Base-by-base conservation (phyloP, 2,797 vertebrate genomes). In the Pampus argenteus region DNA sequence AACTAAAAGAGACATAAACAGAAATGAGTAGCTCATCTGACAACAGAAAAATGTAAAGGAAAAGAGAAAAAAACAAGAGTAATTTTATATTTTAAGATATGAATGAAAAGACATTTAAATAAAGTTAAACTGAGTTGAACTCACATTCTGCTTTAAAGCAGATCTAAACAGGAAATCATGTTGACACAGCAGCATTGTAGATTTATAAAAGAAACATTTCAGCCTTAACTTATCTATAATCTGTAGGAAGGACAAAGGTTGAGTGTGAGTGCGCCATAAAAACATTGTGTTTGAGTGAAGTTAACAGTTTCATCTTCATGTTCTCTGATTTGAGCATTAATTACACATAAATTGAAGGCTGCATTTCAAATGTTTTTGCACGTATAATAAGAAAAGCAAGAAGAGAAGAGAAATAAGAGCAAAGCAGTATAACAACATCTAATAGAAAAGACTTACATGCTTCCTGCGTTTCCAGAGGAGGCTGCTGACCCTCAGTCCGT, bases 401-500 rank as follows among this genome's bases (percentile, higher is more conserved):
- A 6, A 44, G 2, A 38, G 6, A 1, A 11, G 18, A 36, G 10
- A 14, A 23, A 20, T 28, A 4, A 28, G 9, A 60, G 13, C 0
- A 44, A 40, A 18, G 11, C 3, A 18, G 0, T 0, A 2, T 0
- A 40, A 38, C 3, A 17, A 0, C 0, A 34, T 20, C 2, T 9
- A 3, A 11, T 14, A 36, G 2, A 61, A 2, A 20, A n/a, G 26
- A 60, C 59, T 69, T 7, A 31, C 45, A 8, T 0, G 0, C 36
- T 34, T 22, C 54, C 18, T 38, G 0, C 25, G 22, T 14, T 49
- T 60, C 0, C 90, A 99, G 98, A 98, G 9, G 88, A 95, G 13
- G 82, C 91, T 0, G 90, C 93, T 0, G 95, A 98, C 28, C 67
- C 94, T 0, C 95, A 99, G 87, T 82, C 31, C 0, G 96, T 98